Conservation (phyloP, 2,113 vertebrate genomes). For the Cebus imitator region DNA sequence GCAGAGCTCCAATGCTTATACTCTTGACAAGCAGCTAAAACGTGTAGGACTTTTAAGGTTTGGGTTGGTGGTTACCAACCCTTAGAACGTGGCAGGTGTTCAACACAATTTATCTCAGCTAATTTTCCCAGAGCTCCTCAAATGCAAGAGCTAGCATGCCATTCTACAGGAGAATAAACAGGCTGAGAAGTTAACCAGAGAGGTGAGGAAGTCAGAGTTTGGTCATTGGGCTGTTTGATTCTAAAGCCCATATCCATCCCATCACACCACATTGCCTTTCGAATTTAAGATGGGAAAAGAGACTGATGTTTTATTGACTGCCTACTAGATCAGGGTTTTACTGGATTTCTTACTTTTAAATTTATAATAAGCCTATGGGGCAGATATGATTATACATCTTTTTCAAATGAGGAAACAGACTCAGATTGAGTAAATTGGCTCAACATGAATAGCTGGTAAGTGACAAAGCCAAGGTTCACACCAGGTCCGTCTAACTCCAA, state of each 20-base stretch:
- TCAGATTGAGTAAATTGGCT: not conserved
- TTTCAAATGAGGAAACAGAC: not conserved
- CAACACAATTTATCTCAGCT: not conserved
- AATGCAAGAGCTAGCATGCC: not conserved
- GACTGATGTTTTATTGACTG: not conserved
- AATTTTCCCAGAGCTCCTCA: conserved; percentile 19
- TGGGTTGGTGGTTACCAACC: not conserved
- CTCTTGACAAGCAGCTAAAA: not conserved
- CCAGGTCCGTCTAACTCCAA: not conserved
- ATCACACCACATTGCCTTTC: not conserved
- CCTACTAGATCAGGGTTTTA: not conserved
- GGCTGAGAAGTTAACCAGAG: not conserved
- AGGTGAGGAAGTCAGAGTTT: not conserved
- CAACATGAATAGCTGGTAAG: not conserved
- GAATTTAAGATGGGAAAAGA: not conserved
- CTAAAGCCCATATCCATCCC: not conserved
- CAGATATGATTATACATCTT: not conserved
- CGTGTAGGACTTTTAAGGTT: not conserved
- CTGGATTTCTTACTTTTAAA: not conserved
- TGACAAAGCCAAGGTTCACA: not conserved
- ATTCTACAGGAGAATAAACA: not conserved
- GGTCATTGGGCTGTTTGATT: not conserved
- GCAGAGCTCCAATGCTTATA: too few species aligned
- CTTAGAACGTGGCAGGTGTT: not conserved
- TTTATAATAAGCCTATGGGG: not conserved